These are phyloP conservation scores for Heteropelma amictum DNA, from an alignment of 2,888 invertebrate species.

Conservation along the genomic window DNA sequence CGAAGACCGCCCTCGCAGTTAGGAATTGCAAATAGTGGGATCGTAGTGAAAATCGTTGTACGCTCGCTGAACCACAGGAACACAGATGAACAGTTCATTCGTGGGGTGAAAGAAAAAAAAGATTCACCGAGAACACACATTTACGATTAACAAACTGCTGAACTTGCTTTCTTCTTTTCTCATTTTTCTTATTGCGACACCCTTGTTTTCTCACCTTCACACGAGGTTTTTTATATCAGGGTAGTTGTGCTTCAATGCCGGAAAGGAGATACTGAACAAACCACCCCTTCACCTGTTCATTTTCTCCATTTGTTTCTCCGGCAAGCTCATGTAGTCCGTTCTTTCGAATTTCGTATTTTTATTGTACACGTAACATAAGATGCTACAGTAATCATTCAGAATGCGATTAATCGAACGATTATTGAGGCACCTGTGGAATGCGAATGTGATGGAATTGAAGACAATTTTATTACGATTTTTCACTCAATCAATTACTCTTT, in stretches of 20 bases:
- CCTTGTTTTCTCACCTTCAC: conserved; percentile 59
- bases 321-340: not conserved
- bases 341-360: not conserved
- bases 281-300: conserved; percentile 1
- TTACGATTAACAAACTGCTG: conserved; percentile 75
- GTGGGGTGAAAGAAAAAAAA: conserved; percentile 15
- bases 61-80: conserved; percentile 20
- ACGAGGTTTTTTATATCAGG: conserved; percentile 73
- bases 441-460: too few species aligned
- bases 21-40: conserved; percentile 16
- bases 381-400: too few species aligned
- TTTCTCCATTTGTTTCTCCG: not conserved
- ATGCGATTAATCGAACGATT: too few species aligned
- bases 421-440: too few species aligned
- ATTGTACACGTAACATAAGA: too few species aligned
- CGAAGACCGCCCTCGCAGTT: conserved; percentile 4
- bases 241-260: conserved; percentile 68
- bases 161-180: conserved; percentile 67
- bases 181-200: conserved; percentile 51
- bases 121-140: conserved; percentile 12
- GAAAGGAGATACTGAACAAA: conserved; percentile 12
- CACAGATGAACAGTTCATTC: conserved; percentile 45
- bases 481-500: too few species aligned
- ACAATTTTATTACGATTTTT: too few species aligned
- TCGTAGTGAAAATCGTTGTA: conserved; percentile 46